phyloP scores from a whole-genome alignment of 2,113 vertebrate genomes.

The Leiothrix lutea region DNA sequence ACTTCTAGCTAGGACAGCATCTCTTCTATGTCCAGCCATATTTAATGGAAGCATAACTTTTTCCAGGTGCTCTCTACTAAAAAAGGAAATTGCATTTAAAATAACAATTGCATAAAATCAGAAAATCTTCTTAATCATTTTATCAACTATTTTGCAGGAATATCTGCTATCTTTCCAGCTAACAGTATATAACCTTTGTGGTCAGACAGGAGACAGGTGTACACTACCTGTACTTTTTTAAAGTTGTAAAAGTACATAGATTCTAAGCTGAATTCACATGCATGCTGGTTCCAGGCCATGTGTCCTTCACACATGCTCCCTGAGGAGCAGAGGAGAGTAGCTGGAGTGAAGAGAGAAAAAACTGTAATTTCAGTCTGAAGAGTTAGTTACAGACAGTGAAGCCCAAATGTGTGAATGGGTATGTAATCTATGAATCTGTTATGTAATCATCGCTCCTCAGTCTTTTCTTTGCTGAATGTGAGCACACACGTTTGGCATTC shows the following conservation, averaged over 20 bases:
- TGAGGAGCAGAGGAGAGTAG: neutral
- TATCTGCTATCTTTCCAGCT: neutral
- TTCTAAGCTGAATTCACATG: neutral
- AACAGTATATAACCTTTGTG: neutral
- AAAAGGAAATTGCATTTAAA: neutral
- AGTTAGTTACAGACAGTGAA: neutral
- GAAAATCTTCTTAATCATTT: neutral
- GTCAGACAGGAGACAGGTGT: neutral
- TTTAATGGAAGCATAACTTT: neutral
- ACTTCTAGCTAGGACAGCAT: neutral
- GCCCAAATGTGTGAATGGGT: neutral
- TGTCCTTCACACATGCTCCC: neutral
- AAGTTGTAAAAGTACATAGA: neutral
- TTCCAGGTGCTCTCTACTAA: neutral
- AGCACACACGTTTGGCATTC: neutral
- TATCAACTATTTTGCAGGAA: neutral
- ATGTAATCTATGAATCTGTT: neutral
- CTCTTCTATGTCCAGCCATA: neutral
- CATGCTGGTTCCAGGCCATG: neutral
- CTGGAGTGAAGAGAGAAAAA: neutral
- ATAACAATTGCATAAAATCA: neutral
- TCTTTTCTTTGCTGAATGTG: neutral
- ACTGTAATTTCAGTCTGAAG: neutral
- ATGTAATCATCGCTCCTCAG: neutral
- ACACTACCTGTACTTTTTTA: neutral